Base-by-base conservation (phyloP, 2,888 invertebrate species). In the Campaea margaritaria region DNA sequence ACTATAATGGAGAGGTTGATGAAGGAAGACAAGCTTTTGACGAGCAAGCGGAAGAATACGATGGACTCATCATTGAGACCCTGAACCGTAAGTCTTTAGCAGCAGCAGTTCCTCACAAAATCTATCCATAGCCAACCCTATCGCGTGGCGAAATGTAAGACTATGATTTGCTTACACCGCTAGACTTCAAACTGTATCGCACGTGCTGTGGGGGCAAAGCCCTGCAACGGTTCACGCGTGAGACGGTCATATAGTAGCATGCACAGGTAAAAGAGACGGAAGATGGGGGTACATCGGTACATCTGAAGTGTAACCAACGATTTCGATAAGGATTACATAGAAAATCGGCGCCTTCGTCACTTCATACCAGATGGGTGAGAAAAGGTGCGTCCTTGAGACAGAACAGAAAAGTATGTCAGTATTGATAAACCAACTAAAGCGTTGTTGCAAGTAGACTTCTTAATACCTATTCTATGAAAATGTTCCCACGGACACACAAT, bases 191-290 rank as follows among this genome's bases (percentile, higher is more conserved):
- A 76, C 72, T 69, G 72, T 76, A 77, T 68, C 69, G 75, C 81
- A 78, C 79, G 74, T 70, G 75, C 60, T 39, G 74, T 36, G 75
- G 75, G 79, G 81, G 75, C 79, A 80, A 79, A 76, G 79, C 79
- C 79, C 75, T 69, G 69, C 70, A 76, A 76, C 80, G 72, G 80
- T 75, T 77, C 72, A 70, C 68, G 50, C 21, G 66, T 14, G 46
- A 56, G 70, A 74, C 49, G 31, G 52, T 16, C 10, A 65, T 68
- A 64, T 45, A 5, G 0, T 2, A 4, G n/a, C 9, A 5, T 10
- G 9, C n/a, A 5, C 12, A 16, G 8, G 68, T 59, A 62, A 70
- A 11, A 47, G 65, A 68, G 74, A 71, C 38, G 16, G 38, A 41
- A 43, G 27, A 0, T 58, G 43, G 2, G 39, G 10, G 42, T 31